phyloP scores from a whole-genome alignment of 35 echinoderm and acorn worm genomes.

The Patiria miniata region DNA sequence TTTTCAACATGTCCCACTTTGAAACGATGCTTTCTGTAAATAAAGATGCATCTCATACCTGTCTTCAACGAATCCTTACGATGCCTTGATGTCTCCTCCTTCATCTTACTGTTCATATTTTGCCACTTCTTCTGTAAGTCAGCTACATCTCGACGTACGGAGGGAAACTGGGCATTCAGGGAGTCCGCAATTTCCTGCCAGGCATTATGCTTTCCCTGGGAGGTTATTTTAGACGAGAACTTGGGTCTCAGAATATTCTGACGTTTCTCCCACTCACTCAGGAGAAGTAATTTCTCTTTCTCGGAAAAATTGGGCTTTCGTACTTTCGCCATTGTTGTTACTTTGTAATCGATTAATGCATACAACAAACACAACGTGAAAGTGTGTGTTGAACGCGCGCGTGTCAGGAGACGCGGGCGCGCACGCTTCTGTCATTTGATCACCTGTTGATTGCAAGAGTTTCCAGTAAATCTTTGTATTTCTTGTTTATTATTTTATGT shows the following conservation, averaged over 20 bases:
- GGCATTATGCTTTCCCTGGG: neutral
- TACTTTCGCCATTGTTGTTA: neutral
- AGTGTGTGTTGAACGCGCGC: neutral
- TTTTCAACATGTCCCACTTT: neutral
- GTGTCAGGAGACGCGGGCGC: neutral
- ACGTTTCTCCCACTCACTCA: neutral
- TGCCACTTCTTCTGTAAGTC: neutral
- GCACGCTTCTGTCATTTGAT: neutral
- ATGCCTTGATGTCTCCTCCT: neutral
- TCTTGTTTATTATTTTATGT: neutral
- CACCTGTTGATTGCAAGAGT: neutral
- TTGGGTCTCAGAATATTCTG: neutral
- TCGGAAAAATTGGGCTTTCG: neutral
- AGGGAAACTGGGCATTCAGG: neutral
- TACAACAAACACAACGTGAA: neutral
- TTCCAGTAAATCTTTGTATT: neutral
- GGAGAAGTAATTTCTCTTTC: neutral
- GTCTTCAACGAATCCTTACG: neutral
- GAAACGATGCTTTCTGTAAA: neutral
- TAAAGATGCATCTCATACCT: neutral
- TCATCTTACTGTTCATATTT: neutral
- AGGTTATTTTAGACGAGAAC: neutral
- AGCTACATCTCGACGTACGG: neutral
- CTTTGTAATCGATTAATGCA: neutral
- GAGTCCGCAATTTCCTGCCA: neutral